These are phyloP conservation scores for Penaeus chinensis DNA, from an alignment of 1,140 invertebrate species.

Conservation along the genomic window DNA sequence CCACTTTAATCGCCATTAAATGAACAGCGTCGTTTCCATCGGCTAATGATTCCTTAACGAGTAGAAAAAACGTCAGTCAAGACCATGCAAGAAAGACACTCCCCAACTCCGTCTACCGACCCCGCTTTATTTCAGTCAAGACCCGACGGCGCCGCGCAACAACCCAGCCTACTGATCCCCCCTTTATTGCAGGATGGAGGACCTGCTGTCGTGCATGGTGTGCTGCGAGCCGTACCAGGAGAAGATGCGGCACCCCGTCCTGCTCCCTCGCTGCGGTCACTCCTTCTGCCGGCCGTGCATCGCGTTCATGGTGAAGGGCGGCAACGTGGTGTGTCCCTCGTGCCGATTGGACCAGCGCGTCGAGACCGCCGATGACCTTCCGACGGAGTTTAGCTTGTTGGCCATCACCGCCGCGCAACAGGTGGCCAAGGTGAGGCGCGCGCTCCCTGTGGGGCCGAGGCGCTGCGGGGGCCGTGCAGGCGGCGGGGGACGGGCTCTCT, in stretches of 20 bases:
- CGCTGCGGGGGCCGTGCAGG: too few species aligned
- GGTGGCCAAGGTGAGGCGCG: slow-evolving; percentile 38
- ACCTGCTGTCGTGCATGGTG: slow-evolving; percentile 58
- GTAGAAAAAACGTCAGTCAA: too few species aligned
- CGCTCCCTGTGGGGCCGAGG: too few species aligned
- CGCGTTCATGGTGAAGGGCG: slow-evolving; percentile 54
- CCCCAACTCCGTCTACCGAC: background rate
- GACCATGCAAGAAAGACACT: too few species aligned
- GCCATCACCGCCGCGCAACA: slow-evolving; percentile 61
- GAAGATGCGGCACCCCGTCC: slow-evolving; percentile 52
- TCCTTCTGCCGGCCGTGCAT: slow-evolving; percentile 63
- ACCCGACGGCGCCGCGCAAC: too few species aligned
- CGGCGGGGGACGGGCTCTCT: too few species aligned
- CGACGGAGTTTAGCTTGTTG: slow-evolving; percentile 60
- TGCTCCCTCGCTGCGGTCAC: slow-evolving; percentile 63
- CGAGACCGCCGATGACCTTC: slow-evolving; percentile 49
- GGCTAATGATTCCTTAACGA: too few species aligned
- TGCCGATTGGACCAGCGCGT: slow-evolving; percentile 62
- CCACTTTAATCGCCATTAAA: too few species aligned
- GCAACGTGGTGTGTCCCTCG: slow-evolving; percentile 58
- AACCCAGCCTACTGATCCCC: background rate
- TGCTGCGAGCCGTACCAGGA: slow-evolving; percentile 62
- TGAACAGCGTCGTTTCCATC: too few species aligned
- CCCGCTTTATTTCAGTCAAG: background rate
- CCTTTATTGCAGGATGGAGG: slow-evolving; percentile 53